Evolutionary conservation across 2,113 vertebrate species (phyloP).

Genomic region (Gadus macrocephalus): DNA sequence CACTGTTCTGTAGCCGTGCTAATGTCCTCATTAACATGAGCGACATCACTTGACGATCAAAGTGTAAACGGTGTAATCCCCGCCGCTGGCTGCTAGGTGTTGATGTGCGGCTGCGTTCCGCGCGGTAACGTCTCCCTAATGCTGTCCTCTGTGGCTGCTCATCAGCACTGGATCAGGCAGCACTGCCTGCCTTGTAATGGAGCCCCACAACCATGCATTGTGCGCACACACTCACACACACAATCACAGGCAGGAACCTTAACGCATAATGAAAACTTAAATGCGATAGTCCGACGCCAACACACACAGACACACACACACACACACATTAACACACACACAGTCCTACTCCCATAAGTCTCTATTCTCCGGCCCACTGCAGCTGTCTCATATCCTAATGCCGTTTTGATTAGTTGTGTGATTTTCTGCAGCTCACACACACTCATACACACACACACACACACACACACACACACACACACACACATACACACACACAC

Average conservation of each 20-base stretch:
- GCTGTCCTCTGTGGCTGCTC: conserved; percentile 23
- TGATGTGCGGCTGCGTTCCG: conserved; percentile 32
- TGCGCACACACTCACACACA: not conserved
- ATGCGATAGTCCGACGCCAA: not conserved
- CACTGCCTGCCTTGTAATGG: not conserved
- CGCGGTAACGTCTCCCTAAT: conserved; percentile 29
- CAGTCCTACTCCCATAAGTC: not conserved
- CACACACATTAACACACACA: not conserved
- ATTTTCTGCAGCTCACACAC: conserved; percentile 19
- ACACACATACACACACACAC: not conserved
- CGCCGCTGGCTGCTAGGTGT: conserved; percentile 15
- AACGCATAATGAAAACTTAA: not conserved
- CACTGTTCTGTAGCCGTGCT: conserved; percentile 10
- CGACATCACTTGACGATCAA: conserved; percentile 25
- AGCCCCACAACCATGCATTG: no score
- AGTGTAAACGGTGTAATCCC: conserved; percentile 33
- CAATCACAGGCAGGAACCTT: conserved; percentile 3
- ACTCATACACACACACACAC: conserved; percentile 7
- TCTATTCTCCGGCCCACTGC: not conserved
- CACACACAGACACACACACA: not conserved
- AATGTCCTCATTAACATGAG: conserved; percentile 7
- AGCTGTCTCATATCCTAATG: conserved; percentile 3
- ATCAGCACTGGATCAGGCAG: conserved; percentile 9
- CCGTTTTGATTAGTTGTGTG: conserved; percentile 23
- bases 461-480: conserved; percentile 9